phyloP scores from a whole-genome alignment of 2,113 vertebrate genomes.

The Protobothrops flavoviridis region DNA sequence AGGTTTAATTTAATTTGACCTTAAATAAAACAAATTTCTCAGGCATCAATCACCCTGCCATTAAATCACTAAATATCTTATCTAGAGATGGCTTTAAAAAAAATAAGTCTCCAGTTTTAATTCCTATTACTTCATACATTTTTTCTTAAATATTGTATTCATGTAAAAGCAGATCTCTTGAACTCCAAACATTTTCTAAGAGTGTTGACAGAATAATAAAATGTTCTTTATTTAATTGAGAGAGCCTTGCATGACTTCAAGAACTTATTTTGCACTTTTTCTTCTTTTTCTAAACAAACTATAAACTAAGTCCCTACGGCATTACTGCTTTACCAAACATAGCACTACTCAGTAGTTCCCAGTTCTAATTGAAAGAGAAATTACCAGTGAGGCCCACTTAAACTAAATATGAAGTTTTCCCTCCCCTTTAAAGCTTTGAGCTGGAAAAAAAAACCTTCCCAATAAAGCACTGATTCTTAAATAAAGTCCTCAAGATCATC shows the following conservation, averaged over 20 bases:
- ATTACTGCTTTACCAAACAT: background rate
- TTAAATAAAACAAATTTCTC: background rate
- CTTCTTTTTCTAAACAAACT: background rate
- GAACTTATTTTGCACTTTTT: background rate
- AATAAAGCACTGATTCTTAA: slow-evolving; percentile 5
- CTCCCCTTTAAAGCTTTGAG: slow-evolving; percentile 8
- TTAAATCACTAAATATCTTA: background rate
- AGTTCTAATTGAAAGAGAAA: slow-evolving; percentile 1
- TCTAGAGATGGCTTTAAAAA: background rate
- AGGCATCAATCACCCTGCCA: background rate
- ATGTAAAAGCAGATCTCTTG: background rate
- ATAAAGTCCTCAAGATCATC: background rate
- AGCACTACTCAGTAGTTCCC: background rate
- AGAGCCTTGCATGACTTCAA: background rate
- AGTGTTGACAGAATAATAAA: background rate
- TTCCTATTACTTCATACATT: background rate
- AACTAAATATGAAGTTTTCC: slow-evolving; percentile 18
- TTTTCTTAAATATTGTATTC: background rate
- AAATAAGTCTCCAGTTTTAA: background rate
- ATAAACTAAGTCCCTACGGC: background rate
- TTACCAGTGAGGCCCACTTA: slow-evolving; percentile 1
- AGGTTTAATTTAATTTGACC: background rate
- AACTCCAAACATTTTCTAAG: background rate
- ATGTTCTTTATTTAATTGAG: background rate
- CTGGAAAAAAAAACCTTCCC: background rate